Evolutionary conservation across 2,888 invertebrate genomes (phyloP), one percentile per base, ranked within the genome.

Genomic region (Eubasilissa splendida): DNA sequence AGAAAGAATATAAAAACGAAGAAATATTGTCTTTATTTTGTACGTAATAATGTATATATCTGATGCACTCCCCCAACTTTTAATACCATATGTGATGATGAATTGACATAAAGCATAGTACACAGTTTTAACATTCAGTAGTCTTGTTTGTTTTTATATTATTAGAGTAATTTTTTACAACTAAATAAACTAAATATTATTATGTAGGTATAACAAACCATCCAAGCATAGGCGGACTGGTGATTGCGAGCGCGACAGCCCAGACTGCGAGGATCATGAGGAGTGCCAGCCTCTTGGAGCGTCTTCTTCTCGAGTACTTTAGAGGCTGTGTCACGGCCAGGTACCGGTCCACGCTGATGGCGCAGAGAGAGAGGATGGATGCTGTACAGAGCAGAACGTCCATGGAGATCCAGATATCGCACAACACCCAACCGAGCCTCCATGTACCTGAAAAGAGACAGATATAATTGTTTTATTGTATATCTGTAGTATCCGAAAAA

Each of bases 331-430:
- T 98, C 79, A 99, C 97, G 31, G 99, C 98, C 85, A 98, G 91
- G 88, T 98, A 99, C 85, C 95, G 92, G 88, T 96, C 96, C 83
- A 98, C 93, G 85, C 96, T 96, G 88, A 98, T 98, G 79, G 97
- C 97, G 87, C 97, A 97, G 82, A 98, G 91, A 85, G 97, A 97
- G 56, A 98, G 91, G 86, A 98, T 98, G 80, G 97, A 97, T 0
- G 97, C 96, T 0, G 98, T 98, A 89, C 97, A 98, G 76, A 98
- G 93, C 83, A 98, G 93, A 77, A 99, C 96, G 88, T 99, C 99
- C 89, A 93, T 92, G 85, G 97, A 97, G 84, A 98, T 95, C 98
- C 98, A 98, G 84, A 96, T 94, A 87, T 96, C 95, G 87, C 96
- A 96, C 70, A 97, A 92, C 84, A 97, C 92, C 92, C 96, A 94